Conservation (phyloP, 2,888 invertebrate species). For the Osedax frankpressi region DNA sequence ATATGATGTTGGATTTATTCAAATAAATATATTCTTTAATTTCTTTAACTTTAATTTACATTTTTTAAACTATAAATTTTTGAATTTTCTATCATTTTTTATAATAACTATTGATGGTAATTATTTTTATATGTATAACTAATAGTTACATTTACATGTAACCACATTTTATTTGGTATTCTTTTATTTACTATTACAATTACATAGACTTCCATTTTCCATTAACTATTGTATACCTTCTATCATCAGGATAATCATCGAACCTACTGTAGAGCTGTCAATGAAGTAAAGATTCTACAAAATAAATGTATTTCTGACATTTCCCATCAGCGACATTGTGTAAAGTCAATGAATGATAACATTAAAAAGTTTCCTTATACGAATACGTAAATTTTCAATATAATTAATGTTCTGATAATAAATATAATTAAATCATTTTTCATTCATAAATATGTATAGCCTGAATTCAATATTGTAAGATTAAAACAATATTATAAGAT, state of each 20-base stretch:
- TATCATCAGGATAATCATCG: slow-evolving; percentile 59
- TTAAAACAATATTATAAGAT: too few relatives aligned
- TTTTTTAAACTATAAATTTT: too few relatives aligned
- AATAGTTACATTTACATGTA: background rate
- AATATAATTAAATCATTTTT: background rate
- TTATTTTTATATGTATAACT: background rate
- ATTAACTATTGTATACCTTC: too few relatives aligned
- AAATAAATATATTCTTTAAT: too few relatives aligned
- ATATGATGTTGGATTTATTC: too few relatives aligned
- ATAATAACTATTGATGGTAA: background rate
- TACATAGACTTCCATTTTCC: too few relatives aligned
- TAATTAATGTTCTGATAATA: too few relatives aligned
- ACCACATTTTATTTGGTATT: too few relatives aligned
- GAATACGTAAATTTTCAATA: too few relatives aligned
- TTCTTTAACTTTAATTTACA: too few relatives aligned
- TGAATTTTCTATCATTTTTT: too few relatives aligned
- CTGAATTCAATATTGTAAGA: slow-evolving; percentile 22
- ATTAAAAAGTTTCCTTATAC: slow-evolving; percentile 57
- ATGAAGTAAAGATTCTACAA: slow-evolving; percentile 69
- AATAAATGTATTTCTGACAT: slow-evolving; percentile 70
- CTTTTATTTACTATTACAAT: too few relatives aligned
- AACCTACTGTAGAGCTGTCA: slow-evolving; percentile 69
- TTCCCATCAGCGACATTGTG: slow-evolving; percentile 77
- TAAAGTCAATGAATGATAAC: slow-evolving; percentile 65
- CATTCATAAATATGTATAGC: background rate